Conservation (phyloP, 1,140 invertebrate species). For the Vanessa atalanta region DNA sequence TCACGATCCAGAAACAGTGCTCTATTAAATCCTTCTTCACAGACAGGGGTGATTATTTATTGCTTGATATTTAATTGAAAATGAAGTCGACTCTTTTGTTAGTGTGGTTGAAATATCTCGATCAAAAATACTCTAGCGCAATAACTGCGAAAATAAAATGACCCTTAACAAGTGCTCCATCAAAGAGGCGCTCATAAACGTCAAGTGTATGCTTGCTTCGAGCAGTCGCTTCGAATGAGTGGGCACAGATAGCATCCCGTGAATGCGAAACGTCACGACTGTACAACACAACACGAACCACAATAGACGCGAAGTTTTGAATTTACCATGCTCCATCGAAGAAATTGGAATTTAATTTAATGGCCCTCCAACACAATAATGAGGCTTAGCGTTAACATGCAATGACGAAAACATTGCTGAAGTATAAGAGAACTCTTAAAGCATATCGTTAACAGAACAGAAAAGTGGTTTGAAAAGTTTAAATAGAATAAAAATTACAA, state of each 20-base stretch:
- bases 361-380: conserved; percentile 15
- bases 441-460: conserved; percentile 2
- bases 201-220: conserved; percentile 36
- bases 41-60: conserved; percentile 32
- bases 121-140: conserved; percentile 13
- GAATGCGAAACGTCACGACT: conserved; percentile 36
- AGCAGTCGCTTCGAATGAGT: conserved; percentile 37
- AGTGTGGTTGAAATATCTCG: conserved; percentile 15
- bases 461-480: not conserved
- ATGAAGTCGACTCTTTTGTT: conserved; percentile 14
- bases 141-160: conserved; percentile 28
- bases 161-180: conserved; percentile 34
- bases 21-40: conserved; percentile 25
- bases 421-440: not conserved
- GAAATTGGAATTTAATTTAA: conserved; percentile 39
- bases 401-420: conserved; percentile 1
- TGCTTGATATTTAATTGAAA: conserved; percentile 8
- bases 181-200: conserved; percentile 34
- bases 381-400: conserved; percentile 4
- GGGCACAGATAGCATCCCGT: conserved; percentile 34
- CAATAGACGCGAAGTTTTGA: conserved; percentile 30
- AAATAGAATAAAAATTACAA: conserved; percentile 4
- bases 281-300: conserved; percentile 26
- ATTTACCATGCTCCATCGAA: conserved; percentile 29
- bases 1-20: conserved; percentile 26